Base-by-base conservation (phyloP, 2,797 vertebrate genomes). In the Platalea minor region DNA sequence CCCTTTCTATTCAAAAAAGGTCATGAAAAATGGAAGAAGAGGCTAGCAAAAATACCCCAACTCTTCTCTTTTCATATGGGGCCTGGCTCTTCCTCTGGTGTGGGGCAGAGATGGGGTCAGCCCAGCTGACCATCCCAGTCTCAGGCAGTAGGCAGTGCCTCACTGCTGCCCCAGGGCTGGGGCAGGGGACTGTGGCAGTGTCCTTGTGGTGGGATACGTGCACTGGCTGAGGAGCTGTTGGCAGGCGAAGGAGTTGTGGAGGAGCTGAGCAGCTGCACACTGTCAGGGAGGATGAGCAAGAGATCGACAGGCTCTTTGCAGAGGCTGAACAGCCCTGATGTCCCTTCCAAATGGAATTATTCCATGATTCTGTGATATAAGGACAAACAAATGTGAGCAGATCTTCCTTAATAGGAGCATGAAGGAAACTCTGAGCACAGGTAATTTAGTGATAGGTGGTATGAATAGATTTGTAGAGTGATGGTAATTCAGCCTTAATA, bases 101-200 rank as follows among this genome's bases (percentile, higher is more conserved):
- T 51, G 43, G 18, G 41, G 10, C 10, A 79, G 61, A 64, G 41
- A 10, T 46, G 20, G 10, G 68, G 45, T 57, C 43, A 73, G 29
- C 19, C 37, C 3, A 2, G 20, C 20, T 60, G 29, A 48, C 46
- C 41, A 17, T 17, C 14, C 29, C 28, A 39, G 50, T 29, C 33
- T 51, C 67, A 76, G 29, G 24, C 24, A 69, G 15, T 31, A 72
- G 50, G 31, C 64, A 84, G 24, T 31, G 60, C 33, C 33, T 6
- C 3, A 15, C 19, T 70, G 31, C 39, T 85, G 61, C 23, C 5
- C 25, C 39, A 63, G 43, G 48, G 25, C 29, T 43, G 48, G 18
- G 43, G 13, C 1, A 23, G 59, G 37, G 72, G 50, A 83, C n/a
- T 48, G n/a, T 21, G 76, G 16, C 0, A 0, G 3, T 69, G 80